Base-by-base conservation (phyloP, 2,888 invertebrate genomes). In the Harpalus rubripes region DNA sequence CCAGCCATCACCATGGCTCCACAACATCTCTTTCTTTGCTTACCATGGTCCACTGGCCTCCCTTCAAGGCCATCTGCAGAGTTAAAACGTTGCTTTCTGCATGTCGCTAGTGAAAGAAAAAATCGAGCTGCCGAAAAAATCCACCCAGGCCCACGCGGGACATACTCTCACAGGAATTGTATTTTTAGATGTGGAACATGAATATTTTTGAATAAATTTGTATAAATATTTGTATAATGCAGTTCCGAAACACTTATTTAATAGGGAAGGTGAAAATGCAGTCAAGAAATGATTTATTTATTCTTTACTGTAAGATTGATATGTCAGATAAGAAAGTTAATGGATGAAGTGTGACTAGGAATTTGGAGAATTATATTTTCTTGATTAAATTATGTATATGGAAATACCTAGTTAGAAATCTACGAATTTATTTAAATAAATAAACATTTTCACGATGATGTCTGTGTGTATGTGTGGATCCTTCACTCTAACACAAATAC, bases 51-150 rank as follows among this genome's bases (percentile, higher is more conserved):
- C 22, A 15, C 58, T 78, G n/a, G 56, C 26, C 44, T 22, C 44
- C 44, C 65, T 72, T 63, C 84, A 84, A 84, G 84, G 84, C 63
- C 78, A 84, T 65, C 78, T 3, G 26, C 26, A 82, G 82, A 82
- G 26, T 72, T 68, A 81, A 82, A 82, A 32, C 65, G 84, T 84
- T 84, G 84, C 63, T 78, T 78, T 84, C 63, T 76, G 76, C 84
- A 74, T 61, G 52, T 65, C 44, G 15, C 61, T n/a, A 80, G 59
- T 61, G 61, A 59, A 81, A 52, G 63, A 81, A 82, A 81, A 81
- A 81, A 81, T 81, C 32, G 41, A 58, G 61, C 63, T 68, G 82
- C 39, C 74, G 83, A 76, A 83, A 83, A 76, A 83, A 82, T 82
- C 12, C 44, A 32, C n/a, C n/a, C 12, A 22, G 16, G 22, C 63